Evolutionary conservation across 64 coral and sea anemone genomes (phyloP).

Genomic region (Anthopleura sola): DNA sequence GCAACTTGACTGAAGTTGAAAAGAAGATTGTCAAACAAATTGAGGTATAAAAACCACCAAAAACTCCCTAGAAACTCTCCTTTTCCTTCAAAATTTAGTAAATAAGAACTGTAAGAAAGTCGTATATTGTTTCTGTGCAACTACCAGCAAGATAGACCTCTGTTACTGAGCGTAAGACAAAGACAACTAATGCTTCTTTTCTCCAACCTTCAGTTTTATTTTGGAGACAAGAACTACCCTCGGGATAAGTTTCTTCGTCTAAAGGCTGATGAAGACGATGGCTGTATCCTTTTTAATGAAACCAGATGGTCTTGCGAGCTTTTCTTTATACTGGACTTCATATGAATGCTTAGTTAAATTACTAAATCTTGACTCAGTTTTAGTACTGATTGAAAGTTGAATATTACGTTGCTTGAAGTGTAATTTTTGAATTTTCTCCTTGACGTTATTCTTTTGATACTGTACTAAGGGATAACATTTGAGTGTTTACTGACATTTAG

Average conservation of each 20-base stretch:
- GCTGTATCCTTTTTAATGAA: slow-evolving; percentile 71
- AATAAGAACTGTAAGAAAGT: not conserved
- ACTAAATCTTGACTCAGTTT: too few relatives aligned
- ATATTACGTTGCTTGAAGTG: too few relatives aligned
- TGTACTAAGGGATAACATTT: slow-evolving; percentile 81
- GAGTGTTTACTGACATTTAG: slow-evolving; percentile 85
- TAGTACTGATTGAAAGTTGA: too few relatives aligned
- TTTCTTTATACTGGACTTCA: not conserved
- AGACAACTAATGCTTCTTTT: not conserved
- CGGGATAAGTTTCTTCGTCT: slow-evolving; percentile 85
- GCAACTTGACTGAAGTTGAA: slow-evolving; percentile 43
- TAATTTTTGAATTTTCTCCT: not conserved
- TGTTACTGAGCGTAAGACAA: not conserved
- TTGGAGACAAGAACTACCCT: slow-evolving; percentile 97
- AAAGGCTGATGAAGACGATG: slow-evolving; percentile 81
- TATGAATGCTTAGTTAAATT: too few relatives aligned
- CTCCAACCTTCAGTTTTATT: slow-evolving; percentile 74
- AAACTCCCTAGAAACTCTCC: not conserved
- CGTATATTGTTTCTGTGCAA: not conserved
- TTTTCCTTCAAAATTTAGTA: not conserved
- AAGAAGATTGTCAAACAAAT: slow-evolving; percentile 88
- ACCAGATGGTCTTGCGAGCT: not conserved
- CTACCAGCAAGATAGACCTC: too few relatives aligned
- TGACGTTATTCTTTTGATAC: not conserved
- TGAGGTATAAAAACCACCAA: slow-evolving; percentile 34